These are phyloP conservation scores for Drosophila ficusphila DNA, from an alignment of 1,140 invertebrate species.

Conservation along the genomic window DNA sequence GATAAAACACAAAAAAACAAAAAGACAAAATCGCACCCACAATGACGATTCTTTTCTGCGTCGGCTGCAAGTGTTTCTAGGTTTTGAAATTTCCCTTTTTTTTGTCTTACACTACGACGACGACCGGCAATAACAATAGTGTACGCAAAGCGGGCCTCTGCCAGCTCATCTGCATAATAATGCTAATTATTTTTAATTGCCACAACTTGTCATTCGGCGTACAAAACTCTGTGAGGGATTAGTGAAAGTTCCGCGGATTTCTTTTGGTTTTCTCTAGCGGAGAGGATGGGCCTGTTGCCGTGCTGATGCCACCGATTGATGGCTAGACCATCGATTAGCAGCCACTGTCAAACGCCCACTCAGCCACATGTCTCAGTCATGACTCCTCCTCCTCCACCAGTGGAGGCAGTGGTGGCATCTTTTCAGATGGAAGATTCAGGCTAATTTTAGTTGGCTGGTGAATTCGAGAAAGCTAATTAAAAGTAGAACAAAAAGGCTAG, in stretches of 20 bases:
- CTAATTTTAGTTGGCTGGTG: neutral
- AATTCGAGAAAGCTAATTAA: neutral
- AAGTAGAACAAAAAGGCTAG: neutral
- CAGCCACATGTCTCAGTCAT: slow-evolving; percentile 4
- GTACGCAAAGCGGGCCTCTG: slow-evolving; percentile 36
- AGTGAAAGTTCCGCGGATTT: slow-evolving; percentile 58
- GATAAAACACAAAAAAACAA: neutral
- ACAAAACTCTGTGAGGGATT: slow-evolving; percentile 31
- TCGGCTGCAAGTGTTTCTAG: slow-evolving; percentile 43
- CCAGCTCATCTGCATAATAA: slow-evolving; percentile 76
- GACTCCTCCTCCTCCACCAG: slow-evolving; percentile 30
- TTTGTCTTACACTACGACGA: slow-evolving; percentile 15
- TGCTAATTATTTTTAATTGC: slow-evolving; percentile 81
- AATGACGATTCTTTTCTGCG: slow-evolving; percentile 54
- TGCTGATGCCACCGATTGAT: slow-evolving; percentile 16
- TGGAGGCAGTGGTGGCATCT: neutral
- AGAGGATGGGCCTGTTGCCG: neutral
- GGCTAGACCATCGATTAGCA: slow-evolving; percentile 36
- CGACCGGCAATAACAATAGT: slow-evolving; percentile 53
- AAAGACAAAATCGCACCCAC: slow-evolving; percentile 30
- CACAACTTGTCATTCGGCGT: slow-evolving; percentile 68
- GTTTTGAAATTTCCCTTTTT: slow-evolving; percentile 69
- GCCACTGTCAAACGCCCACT: slow-evolving; percentile 16
- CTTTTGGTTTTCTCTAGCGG: slow-evolving; percentile 42
- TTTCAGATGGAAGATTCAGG: neutral